Evolutionary conservation across 2,888 invertebrate genomes (phyloP).

Genomic region (Chrysina gloriosa): DNA sequence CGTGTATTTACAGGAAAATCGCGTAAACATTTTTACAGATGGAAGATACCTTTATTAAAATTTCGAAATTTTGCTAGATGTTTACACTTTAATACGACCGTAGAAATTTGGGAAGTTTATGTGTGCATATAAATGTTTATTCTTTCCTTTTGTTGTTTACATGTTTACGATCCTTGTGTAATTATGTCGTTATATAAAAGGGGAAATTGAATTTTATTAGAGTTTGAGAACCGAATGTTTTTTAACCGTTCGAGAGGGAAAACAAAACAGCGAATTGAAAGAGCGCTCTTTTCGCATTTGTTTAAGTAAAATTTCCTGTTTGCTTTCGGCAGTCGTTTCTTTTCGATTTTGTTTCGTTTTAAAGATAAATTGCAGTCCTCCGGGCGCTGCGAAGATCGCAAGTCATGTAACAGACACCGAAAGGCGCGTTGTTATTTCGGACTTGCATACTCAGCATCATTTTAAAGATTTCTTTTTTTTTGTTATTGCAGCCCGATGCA

Average conservation of each 20-base stretch:
- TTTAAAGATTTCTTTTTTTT: slow-evolving; percentile 15
- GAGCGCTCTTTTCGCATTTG: slow-evolving; percentile 1
- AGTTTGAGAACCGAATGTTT: neutral
- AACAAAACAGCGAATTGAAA: slow-evolving; percentile 10
- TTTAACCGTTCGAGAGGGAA: neutral
- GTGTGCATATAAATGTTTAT: too few relatives aligned
- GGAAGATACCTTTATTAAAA: too few relatives aligned
- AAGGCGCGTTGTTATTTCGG: slow-evolving; percentile 9
- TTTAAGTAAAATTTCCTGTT: slow-evolving; percentile 13
- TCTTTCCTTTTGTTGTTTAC: too few relatives aligned
- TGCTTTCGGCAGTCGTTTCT: neutral
- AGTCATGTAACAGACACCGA: slow-evolving; percentile 10
- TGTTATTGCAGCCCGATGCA: neutral
- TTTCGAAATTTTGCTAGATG: too few relatives aligned
- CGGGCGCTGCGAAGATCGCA: neutral
- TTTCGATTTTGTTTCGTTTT: neutral
- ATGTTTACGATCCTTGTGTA: too few relatives aligned
- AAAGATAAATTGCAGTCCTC: neutral
- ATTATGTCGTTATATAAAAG: neutral
- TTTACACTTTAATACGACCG: too few relatives aligned
- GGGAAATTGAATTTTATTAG: slow-evolving; percentile 7
- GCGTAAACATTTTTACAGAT: too few relatives aligned
- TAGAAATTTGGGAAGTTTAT: too few relatives aligned
- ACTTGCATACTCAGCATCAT: slow-evolving; percentile 24
- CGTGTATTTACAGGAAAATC: too few relatives aligned